Percentiles rank a stretch among this genome's conserved stretches.
Conservation (phyloP, 2,888 invertebrate genomes). For the Ernsta delagoae region DNA sequence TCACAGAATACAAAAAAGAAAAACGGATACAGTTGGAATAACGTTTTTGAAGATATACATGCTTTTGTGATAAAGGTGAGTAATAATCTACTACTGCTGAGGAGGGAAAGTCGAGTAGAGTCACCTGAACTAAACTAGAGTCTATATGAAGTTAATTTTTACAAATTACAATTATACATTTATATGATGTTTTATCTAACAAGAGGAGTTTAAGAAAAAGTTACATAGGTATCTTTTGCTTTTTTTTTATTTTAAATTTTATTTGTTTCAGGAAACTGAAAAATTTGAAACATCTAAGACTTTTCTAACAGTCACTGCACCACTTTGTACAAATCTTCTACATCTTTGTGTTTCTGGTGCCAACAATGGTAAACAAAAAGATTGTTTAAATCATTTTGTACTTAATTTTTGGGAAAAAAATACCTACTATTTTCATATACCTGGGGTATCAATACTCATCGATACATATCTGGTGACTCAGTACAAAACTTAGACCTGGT, state of each 20-base stretch:
- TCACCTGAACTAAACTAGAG: too few relatives aligned
- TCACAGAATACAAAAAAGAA: conserved; percentile 66
- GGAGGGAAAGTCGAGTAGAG: too few relatives aligned
- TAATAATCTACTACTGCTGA: too few relatives aligned
- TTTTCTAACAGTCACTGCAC: conserved; percentile 62
- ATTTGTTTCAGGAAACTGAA: conserved; percentile 78
- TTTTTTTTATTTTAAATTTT: background rate
- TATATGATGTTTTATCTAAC: too few relatives aligned
- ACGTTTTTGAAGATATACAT: conserved; percentile 70
- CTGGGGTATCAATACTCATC: too few relatives aligned
- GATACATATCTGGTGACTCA: too few relatives aligned
- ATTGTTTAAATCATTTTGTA: background rate
- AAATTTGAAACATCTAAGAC: conserved; percentile 76
- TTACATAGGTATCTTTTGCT: too few relatives aligned
- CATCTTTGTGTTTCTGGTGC: conserved; percentile 72
- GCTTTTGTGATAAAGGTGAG: conserved; percentile 73
- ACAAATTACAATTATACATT: too few relatives aligned
- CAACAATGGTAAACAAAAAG: conserved; percentile 70
- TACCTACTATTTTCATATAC: background rate
- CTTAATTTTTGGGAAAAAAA: too few relatives aligned
- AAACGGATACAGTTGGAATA: conserved; percentile 72
- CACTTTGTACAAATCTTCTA: conserved; percentile 66
- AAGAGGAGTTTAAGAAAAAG: too few relatives aligned
- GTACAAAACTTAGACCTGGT: too few relatives aligned
- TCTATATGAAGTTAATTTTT: too few relatives aligned